Evolutionary conservation across 2,888 invertebrate genomes (phyloP).

Genomic region (Cheiracanthium punctorium): DNA sequence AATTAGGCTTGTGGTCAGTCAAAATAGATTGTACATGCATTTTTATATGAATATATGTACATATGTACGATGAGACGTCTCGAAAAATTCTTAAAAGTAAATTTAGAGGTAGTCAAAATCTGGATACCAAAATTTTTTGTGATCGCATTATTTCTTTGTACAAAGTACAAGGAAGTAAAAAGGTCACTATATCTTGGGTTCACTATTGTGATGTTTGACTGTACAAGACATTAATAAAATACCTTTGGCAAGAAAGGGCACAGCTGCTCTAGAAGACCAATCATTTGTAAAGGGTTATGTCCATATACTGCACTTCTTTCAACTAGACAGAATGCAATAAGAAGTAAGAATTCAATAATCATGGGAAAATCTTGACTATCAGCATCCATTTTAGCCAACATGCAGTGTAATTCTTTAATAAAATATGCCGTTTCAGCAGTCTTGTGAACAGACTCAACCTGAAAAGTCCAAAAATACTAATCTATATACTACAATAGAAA

Average conservation of each 20-base stretch:
- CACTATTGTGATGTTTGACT: neutral
- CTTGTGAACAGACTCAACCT: slow-evolving; percentile 40
- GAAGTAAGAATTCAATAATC: slow-evolving; percentile 36
- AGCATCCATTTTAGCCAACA: slow-evolving; percentile 15
- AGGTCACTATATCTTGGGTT: neutral
- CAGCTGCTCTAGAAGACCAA: neutral
- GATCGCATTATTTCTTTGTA: too few relatives aligned
- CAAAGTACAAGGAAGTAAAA: neutral
- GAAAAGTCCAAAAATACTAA: too few relatives aligned
- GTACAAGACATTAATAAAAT: neutral
- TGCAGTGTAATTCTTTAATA: slow-evolving; percentile 14
- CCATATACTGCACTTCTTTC: slow-evolving; percentile 35
- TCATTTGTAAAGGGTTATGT: slow-evolving; percentile 18
- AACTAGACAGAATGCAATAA: slow-evolving; percentile 29
- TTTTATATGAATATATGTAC: too few relatives aligned
- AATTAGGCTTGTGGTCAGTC: too few relatives aligned
- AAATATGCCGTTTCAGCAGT: slow-evolving; percentile 30
- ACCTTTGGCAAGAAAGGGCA: neutral
- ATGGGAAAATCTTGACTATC: slow-evolving; percentile 27
- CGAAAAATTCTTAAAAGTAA: too few relatives aligned
- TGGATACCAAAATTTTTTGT: too few relatives aligned
- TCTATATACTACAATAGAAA: too few relatives aligned
- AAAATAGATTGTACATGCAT: too few relatives aligned
- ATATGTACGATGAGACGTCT: too few relatives aligned
- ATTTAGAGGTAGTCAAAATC: too few relatives aligned